Evolutionary conservation across 2,113 vertebrate species (phyloP), one percentile per base, ranked within the genome.

Genomic region (Opisthocomus hoazin): DNA sequence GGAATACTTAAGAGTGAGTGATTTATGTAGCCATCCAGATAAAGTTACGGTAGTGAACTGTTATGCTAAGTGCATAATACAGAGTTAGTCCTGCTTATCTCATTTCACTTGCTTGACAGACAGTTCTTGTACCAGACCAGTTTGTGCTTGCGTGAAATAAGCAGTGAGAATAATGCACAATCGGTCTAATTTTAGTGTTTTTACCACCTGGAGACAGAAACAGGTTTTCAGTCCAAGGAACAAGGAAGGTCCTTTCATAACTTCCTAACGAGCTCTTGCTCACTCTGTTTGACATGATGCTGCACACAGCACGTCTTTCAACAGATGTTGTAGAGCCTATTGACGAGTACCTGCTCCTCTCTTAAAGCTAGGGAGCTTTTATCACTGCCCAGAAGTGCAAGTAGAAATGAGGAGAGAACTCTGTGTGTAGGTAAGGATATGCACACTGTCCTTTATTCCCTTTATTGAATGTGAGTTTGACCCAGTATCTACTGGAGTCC

Each of bases 21-120:
- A 94, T 94, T 95, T 96, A 90, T 90, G 88, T 92, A 88, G 50
- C 68, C 91, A 88, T 53, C 74, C 85, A 95, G 95, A 96, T 95
- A 94, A 80, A 63, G 68, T 89, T 94, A 63, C 78, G 39, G 88
- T 64, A 91, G 78, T 58, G 68, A 81, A 81, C 75, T 88, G 89
- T 74, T 93, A 71, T 45, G 73, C 68, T 91, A 97, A 96, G 90
- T 87, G 83, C 81, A 77, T 85, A 92, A 89, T 78, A 18, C 39
- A 88, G 19, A 76, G 54, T 77, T 92, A 94, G 90, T 89, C 73
- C 80, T 94, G 70, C 82, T 97, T 95, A 97, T 92, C 75, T 87
- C 71, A 65, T 92, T 92, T 89, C 76, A 66, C 71, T 75, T 73
- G 61, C 56, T 87, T 94, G 93, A 95, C 77, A 94, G 91, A 89